Base-by-base conservation (phyloP, 2,113 vertebrate species). In the Colinus virginianus region DNA sequence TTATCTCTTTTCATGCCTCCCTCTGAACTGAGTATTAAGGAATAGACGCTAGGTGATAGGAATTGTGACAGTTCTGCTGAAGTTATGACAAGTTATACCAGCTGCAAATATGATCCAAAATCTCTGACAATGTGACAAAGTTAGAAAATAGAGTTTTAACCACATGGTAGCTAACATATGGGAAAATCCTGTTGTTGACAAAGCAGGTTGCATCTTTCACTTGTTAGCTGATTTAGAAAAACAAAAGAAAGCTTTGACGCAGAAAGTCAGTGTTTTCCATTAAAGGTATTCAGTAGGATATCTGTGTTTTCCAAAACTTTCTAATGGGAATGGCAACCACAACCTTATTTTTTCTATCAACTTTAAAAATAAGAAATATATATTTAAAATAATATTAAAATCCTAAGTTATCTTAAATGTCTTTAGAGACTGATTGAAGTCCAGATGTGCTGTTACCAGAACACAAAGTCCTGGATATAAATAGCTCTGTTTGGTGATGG, bases 1-100 rank as follows among this genome's bases (percentile, higher is more conserved):
- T 95, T 94, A 88, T 78, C 79, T 95, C 77, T 92, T 87, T 93
- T 78, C 79, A 61, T 84, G 77, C 23, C 30, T 90, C 30, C 6
- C 14, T 88, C 83, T 68, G 34, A 55, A 55, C 55, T 67, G 79
- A 84, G 69, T 62, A 32, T 49, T 85, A 90, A 90, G 61, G 45
- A 88, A 81, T 11, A 96, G 64, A 80, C 51, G 55, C 3, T 71
- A 88, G 51, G 40, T 86, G 82, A 80, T 46, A 85, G 71, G 85
- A 94, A 80, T n/a, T 61, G 26, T 69, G 56, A 81, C 55, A 59
- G 51, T 79, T 91, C 68, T 71, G 56, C n/a, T 77, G 68, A 75
- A 75, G 64, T 64, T 68, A 59, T 59, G 82, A 67, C 72, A 75
- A 84, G 72, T 75, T 86, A 85, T 32, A 72, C 36, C 64, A 81